A percentile compares a stretch with the other conserved stretches of the same genome.
Evolutionary conservation across 2,888 invertebrate species (phyloP).

Genomic region (Cancer borealis): DNA sequence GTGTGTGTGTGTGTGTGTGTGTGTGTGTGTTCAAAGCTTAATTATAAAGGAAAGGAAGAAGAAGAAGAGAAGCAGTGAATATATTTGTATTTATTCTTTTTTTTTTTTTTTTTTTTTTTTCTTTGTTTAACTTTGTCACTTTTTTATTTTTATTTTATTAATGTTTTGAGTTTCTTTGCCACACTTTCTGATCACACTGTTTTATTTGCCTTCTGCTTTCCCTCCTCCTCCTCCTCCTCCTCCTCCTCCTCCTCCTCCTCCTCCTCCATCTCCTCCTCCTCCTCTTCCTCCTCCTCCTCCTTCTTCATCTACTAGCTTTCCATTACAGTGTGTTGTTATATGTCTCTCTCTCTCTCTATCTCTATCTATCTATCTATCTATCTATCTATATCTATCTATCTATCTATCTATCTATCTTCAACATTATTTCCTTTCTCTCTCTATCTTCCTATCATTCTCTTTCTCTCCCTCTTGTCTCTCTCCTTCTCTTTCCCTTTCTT

Average conservation of each 20-base stretch:
- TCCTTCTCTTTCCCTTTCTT: too few species aligned
- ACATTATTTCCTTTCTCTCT: not conserved
- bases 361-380: not conserved
- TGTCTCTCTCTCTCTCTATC: not conserved
- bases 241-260: not conserved
- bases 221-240: not conserved
- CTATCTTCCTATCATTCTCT: not conserved
- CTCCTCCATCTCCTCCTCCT: conserved; percentile 24
- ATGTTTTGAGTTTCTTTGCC: not conserved
- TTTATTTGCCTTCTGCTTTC: not conserved
- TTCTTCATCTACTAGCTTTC: not conserved
- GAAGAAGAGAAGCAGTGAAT: not conserved
- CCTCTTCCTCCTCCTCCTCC: not conserved
- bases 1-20: too few species aligned
- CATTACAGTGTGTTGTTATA: not conserved
- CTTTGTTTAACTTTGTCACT: too few species aligned
- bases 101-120: too few species aligned
- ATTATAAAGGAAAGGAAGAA: too few species aligned
- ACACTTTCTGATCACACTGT: not conserved
- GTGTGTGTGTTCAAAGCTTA: too few species aligned
- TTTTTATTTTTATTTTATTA: too few species aligned
- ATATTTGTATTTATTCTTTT: not conserved
- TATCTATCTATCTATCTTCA: not conserved
- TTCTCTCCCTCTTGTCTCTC: too few species aligned
- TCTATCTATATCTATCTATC: not conserved